phyloP scores from a whole-genome alignment of 2,888 invertebrate species.

The Thera britannica region DNA sequence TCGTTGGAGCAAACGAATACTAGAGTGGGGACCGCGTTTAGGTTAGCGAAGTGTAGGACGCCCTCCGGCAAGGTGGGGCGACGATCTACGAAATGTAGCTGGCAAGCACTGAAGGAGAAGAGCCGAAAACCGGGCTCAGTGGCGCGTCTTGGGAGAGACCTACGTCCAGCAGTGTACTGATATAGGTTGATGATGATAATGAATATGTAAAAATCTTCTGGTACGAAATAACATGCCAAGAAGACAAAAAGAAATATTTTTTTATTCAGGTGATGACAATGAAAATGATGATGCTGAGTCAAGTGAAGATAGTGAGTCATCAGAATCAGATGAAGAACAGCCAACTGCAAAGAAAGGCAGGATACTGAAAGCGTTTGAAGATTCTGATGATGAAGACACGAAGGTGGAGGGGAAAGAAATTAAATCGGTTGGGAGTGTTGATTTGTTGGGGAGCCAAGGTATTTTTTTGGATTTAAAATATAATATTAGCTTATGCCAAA shows the following conservation, averaged over 20 bases:
- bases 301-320: conserved; percentile 61
- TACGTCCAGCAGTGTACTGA: no score
- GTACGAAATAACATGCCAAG: no score
- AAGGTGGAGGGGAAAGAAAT: conserved; percentile 18
- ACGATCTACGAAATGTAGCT: no score
- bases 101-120: no score
- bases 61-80: no score
- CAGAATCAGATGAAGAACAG: conserved; percentile 61
- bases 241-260: neutral
- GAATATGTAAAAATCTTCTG: no score
- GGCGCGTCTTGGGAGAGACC: no score
- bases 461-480: neutral
- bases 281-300: conserved; percentile 55
- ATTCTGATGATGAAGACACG: conserved; percentile 73
- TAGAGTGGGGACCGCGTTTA: no score
- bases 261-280: conserved; percentile 49
- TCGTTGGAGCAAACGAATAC: no score
- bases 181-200: no score
- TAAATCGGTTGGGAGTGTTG: conserved; percentile 20
- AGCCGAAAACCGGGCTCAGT: no score
- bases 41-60: no score
- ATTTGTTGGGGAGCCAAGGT: conserved; percentile 52
- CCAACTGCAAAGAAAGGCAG: conserved; percentile 64
- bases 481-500: neutral
- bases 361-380: conserved; percentile 79